Evolutionary conservation across 2,113 vertebrate species (phyloP), one percentile per base, ranked within the genome.

Genomic region (Poeciliopsis prolifica): DNA sequence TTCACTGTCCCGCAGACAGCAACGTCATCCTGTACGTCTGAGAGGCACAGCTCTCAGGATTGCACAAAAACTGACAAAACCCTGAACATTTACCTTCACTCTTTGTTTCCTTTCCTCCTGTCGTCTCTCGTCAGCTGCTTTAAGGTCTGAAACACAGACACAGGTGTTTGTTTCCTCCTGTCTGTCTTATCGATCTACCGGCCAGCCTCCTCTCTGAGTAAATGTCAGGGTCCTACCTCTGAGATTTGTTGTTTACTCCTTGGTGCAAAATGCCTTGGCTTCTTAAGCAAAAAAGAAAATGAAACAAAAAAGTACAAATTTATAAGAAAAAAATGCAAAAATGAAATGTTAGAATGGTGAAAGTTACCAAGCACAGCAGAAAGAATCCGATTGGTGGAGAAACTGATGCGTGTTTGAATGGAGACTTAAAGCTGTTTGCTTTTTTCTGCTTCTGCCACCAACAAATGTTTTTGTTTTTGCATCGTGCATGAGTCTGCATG

Each of bases 221-320:
- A 70, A 76, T 79, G 90, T 90, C 91, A 88, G 91, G 92, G 87
- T 86, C 93, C 94, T 95, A 95, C 94, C 94, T 95, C 94, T 93
- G 85, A 90, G 74, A 88, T 92, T 92, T 90, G 77, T 89, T 88
- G 91, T 95, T 92, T 92, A 93, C 92, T 92, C 82, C 92, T 90
- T 73, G 87, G 93, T 93, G 92, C 89, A 88, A 92, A 92, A 93
- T 92, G 92, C 93, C 93, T 93, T 92, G 92, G 92, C 92, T 93
- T 87, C 90, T 88, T 80, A 77, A 94, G 91, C 88, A 93, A 94
- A 93, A 93, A 86, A 79, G 1, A 48, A 48, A 48, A 58, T 42
- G 22, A 33, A 63, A 63, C 24, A 40, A 22, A 35, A 64, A 8
- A 60, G 71, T 86, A 87, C 75, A 86, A 54, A 78, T 84, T 90